Evolutionary conservation across 1,140 invertebrate genomes (phyloP).

Genomic region (Ridgeia piscesae): DNA sequence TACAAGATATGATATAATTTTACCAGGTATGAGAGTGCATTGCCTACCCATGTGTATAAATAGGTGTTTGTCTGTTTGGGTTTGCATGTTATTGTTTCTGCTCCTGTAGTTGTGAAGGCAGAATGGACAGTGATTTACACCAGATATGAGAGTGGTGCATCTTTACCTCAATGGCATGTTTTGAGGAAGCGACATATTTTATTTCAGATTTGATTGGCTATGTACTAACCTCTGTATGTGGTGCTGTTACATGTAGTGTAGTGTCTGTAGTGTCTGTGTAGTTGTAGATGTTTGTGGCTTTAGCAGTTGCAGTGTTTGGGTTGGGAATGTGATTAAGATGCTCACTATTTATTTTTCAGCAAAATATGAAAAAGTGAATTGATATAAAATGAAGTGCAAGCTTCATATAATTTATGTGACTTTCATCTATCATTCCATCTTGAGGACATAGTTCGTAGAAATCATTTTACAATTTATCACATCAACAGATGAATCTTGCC

Average conservation of each 20-base stretch:
- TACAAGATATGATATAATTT: too few relatives aligned
- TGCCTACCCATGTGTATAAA: too few relatives aligned
- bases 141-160: not conserved
- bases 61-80: too few relatives aligned
- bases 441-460: not conserved
- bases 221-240: not conserved
- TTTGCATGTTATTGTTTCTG: too few relatives aligned
- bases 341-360: not conserved
- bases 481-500: not conserved
- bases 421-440: not conserved
- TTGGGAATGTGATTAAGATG: not conserved
- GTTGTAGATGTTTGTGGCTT: not conserved
- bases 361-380: not conserved
- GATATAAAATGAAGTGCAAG: not conserved
- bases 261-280: not conserved
- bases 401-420: not conserved
- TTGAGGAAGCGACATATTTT: not conserved
- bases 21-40: too few relatives aligned
- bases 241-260: not conserved
- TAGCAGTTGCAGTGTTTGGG: not conserved
- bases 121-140: too few relatives aligned
- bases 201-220: conserved; percentile 1
- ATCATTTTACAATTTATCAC: not conserved
- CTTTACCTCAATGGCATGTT: not conserved
- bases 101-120: too few relatives aligned